A percentile compares a stretch with the other conserved stretches of the same genome.
These are phyloP conservation scores for Nyctibius grandis DNA, from an alignment of 2,797 vertebrate genomes.

Conservation along the genomic window DNA sequence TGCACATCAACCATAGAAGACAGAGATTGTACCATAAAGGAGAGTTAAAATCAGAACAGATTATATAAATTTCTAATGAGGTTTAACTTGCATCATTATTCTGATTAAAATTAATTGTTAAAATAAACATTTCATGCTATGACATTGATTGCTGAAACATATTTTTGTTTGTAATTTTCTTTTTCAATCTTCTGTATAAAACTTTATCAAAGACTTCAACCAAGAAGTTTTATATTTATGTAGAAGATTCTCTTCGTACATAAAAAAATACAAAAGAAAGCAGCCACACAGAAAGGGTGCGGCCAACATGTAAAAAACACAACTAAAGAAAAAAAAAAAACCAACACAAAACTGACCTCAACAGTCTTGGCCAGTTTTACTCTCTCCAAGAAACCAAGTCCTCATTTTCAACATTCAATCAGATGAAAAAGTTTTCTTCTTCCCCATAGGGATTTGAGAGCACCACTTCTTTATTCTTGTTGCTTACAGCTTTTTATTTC, in stretches of 20 bases:
- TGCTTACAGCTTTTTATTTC: not conserved
- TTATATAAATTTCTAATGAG: not conserved
- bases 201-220: not conserved
- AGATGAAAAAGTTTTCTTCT: not conserved
- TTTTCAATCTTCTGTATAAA: not conserved
- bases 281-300: not conserved
- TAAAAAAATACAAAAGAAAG: not conserved
- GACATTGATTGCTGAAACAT: not conserved
- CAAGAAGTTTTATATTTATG: not conserved
- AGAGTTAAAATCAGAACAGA: not conserved
- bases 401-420: not conserved
- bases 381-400: not conserved
- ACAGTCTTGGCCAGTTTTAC: not conserved
- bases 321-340: not conserved
- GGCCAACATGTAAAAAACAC: not conserved
- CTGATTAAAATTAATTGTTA: constrained; percentile 2
- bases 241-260: not conserved
- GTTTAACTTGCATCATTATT: not conserved
- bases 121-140: not conserved
- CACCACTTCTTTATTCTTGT: not conserved
- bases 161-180: not conserved
- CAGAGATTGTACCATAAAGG: not conserved
- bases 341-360: not conserved
- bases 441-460: not conserved
- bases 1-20: not conserved